phyloP scores from a whole-genome alignment of 2,888 invertebrate genomes.

The Drosophila neutralis region DNA sequence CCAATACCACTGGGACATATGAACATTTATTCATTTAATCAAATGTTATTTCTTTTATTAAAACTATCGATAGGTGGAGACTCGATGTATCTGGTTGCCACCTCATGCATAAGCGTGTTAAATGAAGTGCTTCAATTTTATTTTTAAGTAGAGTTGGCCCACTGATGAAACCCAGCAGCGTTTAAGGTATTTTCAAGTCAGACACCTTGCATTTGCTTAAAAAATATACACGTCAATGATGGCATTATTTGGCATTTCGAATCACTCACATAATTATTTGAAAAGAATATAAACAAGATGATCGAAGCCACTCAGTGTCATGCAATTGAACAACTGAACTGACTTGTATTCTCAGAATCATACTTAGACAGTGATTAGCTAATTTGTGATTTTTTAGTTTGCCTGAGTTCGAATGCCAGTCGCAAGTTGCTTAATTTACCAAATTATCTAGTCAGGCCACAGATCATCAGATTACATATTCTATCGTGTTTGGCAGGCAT shows the following conservation, averaged over 20 bases:
- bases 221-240: neutral
- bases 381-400: slow-evolving; percentile 4
- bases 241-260: neutral
- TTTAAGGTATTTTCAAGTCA: neutral
- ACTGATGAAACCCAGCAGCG: neutral
- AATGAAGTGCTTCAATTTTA: neutral
- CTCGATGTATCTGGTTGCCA: neutral
- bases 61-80: neutral
- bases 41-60: neutral
- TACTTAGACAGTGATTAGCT: slow-evolving; percentile 1
- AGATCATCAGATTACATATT: slow-evolving; percentile 19
- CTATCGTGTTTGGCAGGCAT: slow-evolving; percentile 14
- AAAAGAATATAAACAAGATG: neutral
- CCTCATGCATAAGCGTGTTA: neutral
- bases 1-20: neutral
- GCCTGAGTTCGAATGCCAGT: slow-evolving; percentile 7
- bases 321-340: neutral
- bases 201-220: neutral
- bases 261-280: neutral
- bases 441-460: slow-evolving; percentile 8
- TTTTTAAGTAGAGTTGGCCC: neutral
- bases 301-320: neutral
- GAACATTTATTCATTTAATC: neutral
- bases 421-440: slow-evolving; percentile 16
- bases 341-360: neutral